Evolutionary conservation across 2,888 invertebrate genomes (phyloP), one percentile per base, ranked within the genome.

Genomic region (Tachina fera): DNA sequence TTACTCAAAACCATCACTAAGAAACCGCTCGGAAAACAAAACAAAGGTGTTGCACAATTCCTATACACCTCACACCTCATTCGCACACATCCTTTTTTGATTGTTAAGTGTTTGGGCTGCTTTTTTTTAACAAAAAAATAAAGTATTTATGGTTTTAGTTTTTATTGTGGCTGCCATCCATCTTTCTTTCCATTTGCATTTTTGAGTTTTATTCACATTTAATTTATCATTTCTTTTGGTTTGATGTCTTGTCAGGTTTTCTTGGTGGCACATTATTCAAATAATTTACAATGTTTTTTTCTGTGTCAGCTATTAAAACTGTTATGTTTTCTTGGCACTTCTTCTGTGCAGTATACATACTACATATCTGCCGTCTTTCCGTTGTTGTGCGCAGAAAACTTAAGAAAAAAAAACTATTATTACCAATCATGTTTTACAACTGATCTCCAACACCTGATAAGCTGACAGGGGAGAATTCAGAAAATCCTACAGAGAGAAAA

Each of bases 261-360:
- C 60, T 75, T 67, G 79, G 76, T 86, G 79, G 83, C 77, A 78
- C 71, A 86, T 80, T 83, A 83, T 80, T 83, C 83, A 79, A 83
- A 79, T 86, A 83, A 86, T 83, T 86, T 80, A 80, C 63, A 75
- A 68, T 72, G 79, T 83, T 86, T 83, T 86, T 79, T n/a, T 83
- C 79, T 86, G 86, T 83, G 83, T 86, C 83, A 86, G 86, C 74
- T 63, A 78, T 86, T 83, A 83, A 31, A 31, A 86, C 83, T 83
- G 83, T 86, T 86, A 80, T 83, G 79, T 83, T 65, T 83, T 78
- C 43, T 83, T 86, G 86, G 80, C 86, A 86, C 86, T 86, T 86
- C 74, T 63, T 72, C 51, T 71, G 31, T 45, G 9, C 9, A 16
- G 47, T 16, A 43, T n/a, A n/a, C n/a, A n/a, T 56, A 22, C 1